Percentiles rank a stretch among this genome's conserved stretches.
Conservation (phyloP, 1,140 invertebrate species). For the Popillia japonica region DNA sequence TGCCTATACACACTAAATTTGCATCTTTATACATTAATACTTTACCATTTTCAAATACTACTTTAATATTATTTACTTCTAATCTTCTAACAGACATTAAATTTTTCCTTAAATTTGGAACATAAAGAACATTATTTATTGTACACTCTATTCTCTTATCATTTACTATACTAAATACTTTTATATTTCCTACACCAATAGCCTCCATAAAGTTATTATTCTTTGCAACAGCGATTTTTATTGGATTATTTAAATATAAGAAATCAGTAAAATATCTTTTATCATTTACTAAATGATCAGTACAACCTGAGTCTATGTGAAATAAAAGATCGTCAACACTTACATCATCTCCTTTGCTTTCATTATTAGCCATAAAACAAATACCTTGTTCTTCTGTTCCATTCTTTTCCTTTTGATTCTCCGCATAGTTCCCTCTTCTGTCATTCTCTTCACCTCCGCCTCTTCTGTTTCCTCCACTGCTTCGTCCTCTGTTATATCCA, state of each 20-base stretch:
- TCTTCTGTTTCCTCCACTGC: conserved; percentile 1
- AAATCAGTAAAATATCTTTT: too few species aligned
- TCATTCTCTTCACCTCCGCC: neutral
- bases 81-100: conserved; percentile 17
- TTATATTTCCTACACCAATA: too few species aligned
- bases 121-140: too few species aligned
- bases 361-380: conserved; percentile 32
- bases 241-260: too few species aligned
- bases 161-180: too few species aligned
- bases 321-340: too few species aligned
- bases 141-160: too few species aligned
- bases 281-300: too few species aligned
- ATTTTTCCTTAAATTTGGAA: too few species aligned
- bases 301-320: too few species aligned
- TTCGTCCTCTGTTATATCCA: conserved; percentile 2
- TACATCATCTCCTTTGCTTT: neutral
- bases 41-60: conserved; percentile 22
- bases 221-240: too few species aligned
- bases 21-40: conserved; percentile 23
- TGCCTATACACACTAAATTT: neutral
- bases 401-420: neutral
- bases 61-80: neutral
- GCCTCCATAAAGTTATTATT: too few species aligned
- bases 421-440: conserved; percentile 29
- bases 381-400: conserved; percentile 26